phyloP scores from a whole-genome alignment of 2,113 vertebrate species.

The sheep (Ovis aries) region ARS-UI_Ramb_v3.0 NC_056056.1:6927001-6927500 shows the following conservation, averaged over 20 bases:
- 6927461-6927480: background rate
- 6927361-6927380: background rate
- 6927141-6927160: background rate
- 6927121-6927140: background rate
- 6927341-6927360: background rate
- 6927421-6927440: background rate
- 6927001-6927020: accelerated
- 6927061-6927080: background rate
- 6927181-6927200: background rate
- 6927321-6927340: background rate
- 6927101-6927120: background rate
- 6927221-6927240: background rate
- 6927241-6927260: background rate
- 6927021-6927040: background rate
- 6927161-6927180: background rate
- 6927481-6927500: background rate
- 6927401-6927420: background rate
- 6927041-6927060: background rate
- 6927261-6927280: background rate
- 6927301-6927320: accelerated
- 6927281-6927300: background rate
- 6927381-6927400: background rate
- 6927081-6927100: too few relatives aligned
- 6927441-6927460: background rate
- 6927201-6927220: background rate